Evolutionary conservation across 2,888 invertebrate species (phyloP), one percentile per base, ranked within the genome.

Genomic region (Torymus auratus): DNA sequence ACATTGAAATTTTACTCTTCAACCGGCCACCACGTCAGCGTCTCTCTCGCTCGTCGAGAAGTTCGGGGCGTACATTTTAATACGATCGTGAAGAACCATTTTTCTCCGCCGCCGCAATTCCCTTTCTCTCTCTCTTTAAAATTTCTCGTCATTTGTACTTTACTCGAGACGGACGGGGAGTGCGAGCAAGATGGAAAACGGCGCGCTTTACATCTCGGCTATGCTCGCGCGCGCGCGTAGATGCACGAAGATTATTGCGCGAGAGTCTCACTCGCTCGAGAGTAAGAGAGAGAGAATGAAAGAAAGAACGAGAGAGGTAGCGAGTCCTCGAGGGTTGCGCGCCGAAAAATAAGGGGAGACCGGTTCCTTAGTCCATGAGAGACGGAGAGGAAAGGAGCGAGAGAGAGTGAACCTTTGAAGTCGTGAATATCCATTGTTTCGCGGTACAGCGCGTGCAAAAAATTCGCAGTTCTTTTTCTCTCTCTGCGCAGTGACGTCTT

Each of bases 391-490:
- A 20, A 69, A 53, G 41, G 64, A 28, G 50, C 0, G 28, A 56
- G 81, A 81, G 79, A 56, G 55, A 14, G 58, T 50, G 23, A 69
- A 11, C 55, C 65, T 78, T 78, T 78, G 78, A 78, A 65, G 78
- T 78, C 56, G 80, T 72, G 76, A 80, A 81, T 76, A 68, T 76
- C 82, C 77, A 81, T 77, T 77, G 77, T 73, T 81, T 77, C 61
- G 65, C 2, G 56, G 67, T 81, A 77, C 62, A 81, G 69, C 20
- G 55, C 28, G 52, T 65, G 17, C 52, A 53, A 80, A 80, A 69
- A 80, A 64, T 67, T 76, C 58, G 58, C 7, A 41, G 41, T 7
- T 7, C 41, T 41, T 7, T 41, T 41, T 41, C 7, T 41, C 41
- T 41, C 41, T 41, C 41, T 28, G 41, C 53, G 52, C 1, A 11